Evolutionary conservation across 1,140 invertebrate species (phyloP), one percentile per base, ranked within the genome.

Genomic region (Bombus vancouverensis): DNA sequence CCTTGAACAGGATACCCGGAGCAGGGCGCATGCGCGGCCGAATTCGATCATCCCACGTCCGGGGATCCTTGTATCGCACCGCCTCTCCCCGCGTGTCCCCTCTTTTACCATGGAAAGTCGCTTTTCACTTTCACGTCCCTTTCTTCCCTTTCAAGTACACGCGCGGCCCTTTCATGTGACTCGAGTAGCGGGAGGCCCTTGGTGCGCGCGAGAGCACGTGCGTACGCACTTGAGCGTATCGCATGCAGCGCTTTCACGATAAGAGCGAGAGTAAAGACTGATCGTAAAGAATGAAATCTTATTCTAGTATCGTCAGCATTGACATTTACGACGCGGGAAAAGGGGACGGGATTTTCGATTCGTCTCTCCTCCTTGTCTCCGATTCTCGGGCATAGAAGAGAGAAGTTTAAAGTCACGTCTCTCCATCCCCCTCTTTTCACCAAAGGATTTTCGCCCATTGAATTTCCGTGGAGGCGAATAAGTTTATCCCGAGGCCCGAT

Each of bases 71-170:
- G 74, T 70, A 34, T 85, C 66, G 77, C 42, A 15, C 13, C 18
- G 3, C 15, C 28, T 53, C 68, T 18, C 34, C 22, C n/a, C 8
- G 66, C 66, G 9, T 25, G 18, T 12, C 90, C 88, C 88, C 88
- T 89, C 89, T 90, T 90, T 91, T 90, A 91, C 91, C 90, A 90
- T 91, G 93, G 93, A 94, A 94, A 94, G 91, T 91, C 89, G 92
- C 92, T 94, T 94, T 94, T 94, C 93, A 94, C 93, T 94, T 94
- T 94, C 93, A 93, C 92, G 83, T 94, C 89, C 92, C 90, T 92
- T 91, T 89, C 88, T 91, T 91, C 90, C 92, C 92, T 92, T 92
- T 80, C 68, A 37, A 80, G 77, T 80, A 80, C 66, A 71, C 75
- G 59, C 68, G 76, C 66, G 53, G 65, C 77, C 77, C 77, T 85